Conservation (phyloP, 2,113 vertebrate genomes). For the Phainopepla nitens region DNA sequence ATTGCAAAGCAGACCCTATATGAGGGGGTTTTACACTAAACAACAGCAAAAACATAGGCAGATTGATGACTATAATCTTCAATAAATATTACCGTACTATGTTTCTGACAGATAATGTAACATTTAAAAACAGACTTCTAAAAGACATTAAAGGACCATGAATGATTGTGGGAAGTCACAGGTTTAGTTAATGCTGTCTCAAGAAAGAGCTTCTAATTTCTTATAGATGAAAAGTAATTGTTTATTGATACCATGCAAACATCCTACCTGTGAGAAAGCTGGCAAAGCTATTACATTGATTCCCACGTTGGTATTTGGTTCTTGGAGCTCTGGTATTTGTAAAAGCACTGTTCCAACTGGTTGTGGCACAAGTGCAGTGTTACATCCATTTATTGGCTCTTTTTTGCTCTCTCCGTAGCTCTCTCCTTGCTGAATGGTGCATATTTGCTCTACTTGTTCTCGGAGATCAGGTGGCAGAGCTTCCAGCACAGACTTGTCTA, state of each 20-base stretch:
- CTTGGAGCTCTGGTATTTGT: constrained; percentile 86
- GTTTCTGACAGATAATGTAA: not conserved
- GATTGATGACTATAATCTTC: not conserved
- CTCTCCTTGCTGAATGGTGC: constrained; percentile 69
- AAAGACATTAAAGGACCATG: not conserved
- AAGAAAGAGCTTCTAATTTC: not conserved
- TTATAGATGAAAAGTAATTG: not conserved
- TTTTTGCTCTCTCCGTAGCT: constrained; percentile 39
- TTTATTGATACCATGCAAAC: not conserved
- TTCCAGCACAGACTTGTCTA: constrained; percentile 91
- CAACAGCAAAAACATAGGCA: not conserved
- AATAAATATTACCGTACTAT: not conserved
- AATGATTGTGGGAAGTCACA: not conserved
- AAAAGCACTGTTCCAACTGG: constrained; percentile 81
- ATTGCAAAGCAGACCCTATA: not conserved
- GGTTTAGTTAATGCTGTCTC: not conserved
- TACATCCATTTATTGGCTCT: constrained; percentile 67
- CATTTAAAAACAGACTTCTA: not conserved
- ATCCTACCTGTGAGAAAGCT: constrained; percentile 89
- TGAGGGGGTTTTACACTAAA: not conserved
- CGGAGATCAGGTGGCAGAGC: constrained; percentile 88
- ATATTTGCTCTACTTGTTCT: constrained; percentile 87
- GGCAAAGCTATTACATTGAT: constrained; percentile 90
- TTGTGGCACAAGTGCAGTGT: constrained; percentile 56
- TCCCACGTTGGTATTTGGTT: constrained; percentile 70